Base-by-base conservation (phyloP, 2,888 invertebrate genomes). In the Steromphala cineraria region DNA sequence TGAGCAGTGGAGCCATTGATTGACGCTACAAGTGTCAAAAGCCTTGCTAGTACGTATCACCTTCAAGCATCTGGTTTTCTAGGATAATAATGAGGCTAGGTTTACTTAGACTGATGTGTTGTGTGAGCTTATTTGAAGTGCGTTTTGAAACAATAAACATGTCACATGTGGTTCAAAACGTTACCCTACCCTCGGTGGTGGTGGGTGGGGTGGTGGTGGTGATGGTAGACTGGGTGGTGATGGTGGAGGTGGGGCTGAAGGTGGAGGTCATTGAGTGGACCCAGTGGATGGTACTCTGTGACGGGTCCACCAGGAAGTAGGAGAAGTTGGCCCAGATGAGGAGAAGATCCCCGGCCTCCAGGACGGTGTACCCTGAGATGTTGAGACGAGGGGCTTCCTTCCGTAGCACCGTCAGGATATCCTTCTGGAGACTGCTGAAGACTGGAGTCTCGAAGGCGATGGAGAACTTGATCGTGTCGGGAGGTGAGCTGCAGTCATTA, bases 271-370 rank as follows among this genome's bases (percentile, higher is more conserved):
- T 17, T 0, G 75, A 21, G 46, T 53, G 52, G 17, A 46, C 24
- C 24, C 62, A 62, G 28, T 62, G 62, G 13, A 62, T 62, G 24
- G 62, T 62, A 10, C 62, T 62, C 7, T 19, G 17, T 2, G 10
- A 21, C 13, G 75, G 74, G 15, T 71, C 31, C 55, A 56, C 74
- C n/a, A 80, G 74, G 40, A 53, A 28, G 56, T 75, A 80, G 40
- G 74, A 40, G 55, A 75, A 75, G 75, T 80, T 80, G 53, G 46
- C 46, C 80, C 80, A 80, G 40, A 80, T 75, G 55, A 80, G 75
- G 46, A 55, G 40, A n/a, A 80, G 40, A 17, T 80, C 80, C 7
- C 80, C 80, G 1, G 75, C 36, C 31, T 80, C 56, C 75, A 80
- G 36, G 21, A 80, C 80, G 17, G 55, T 55, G 75, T 80, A 80